These are phyloP conservation scores for Pipistrellus pygmaeus DNA, from an alignment of 2,797 vertebrate species.

Conservation along the genomic window DNA sequence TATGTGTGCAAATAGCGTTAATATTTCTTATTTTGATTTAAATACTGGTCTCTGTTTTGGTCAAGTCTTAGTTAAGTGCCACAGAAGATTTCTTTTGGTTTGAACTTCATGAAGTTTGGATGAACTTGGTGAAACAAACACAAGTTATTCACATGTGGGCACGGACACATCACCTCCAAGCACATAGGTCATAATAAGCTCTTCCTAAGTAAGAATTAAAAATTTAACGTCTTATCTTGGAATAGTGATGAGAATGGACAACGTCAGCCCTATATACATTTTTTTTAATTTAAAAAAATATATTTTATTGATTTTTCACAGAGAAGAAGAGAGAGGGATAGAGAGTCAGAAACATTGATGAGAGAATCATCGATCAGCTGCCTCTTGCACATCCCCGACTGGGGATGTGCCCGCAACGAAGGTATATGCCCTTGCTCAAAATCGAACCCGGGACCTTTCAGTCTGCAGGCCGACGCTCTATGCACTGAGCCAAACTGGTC, in stretches of 20 bases:
- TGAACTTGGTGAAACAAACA: background rate
- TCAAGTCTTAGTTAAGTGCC: background rate
- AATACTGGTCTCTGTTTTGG: background rate
- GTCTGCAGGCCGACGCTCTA: no score
- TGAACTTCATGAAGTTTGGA: constrained; percentile 46
- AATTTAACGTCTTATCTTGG: background rate
- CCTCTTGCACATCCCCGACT: no score
- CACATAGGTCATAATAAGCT: background rate
- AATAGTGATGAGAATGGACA: background rate
- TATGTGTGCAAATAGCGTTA: background rate
- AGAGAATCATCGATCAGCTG: no score
- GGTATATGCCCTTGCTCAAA: no score
- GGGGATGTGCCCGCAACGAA: no score
- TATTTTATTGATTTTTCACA: no score
- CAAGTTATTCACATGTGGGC: background rate
- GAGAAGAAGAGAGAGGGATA: no score
- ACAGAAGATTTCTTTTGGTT: constrained; percentile 15
- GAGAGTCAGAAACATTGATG: no score
- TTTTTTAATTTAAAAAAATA: background rate
- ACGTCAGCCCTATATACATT: background rate
- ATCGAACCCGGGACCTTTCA: no score
- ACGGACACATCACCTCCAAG: background rate
- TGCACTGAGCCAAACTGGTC: no score
- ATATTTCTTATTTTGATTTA: constrained; percentile 51
- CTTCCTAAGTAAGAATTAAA: background rate